Percentiles rank a stretch among this genome's conserved stretches.
Evolutionary conservation across 2,888 invertebrate genomes (phyloP).

Genomic region (Cinara cedri): DNA sequence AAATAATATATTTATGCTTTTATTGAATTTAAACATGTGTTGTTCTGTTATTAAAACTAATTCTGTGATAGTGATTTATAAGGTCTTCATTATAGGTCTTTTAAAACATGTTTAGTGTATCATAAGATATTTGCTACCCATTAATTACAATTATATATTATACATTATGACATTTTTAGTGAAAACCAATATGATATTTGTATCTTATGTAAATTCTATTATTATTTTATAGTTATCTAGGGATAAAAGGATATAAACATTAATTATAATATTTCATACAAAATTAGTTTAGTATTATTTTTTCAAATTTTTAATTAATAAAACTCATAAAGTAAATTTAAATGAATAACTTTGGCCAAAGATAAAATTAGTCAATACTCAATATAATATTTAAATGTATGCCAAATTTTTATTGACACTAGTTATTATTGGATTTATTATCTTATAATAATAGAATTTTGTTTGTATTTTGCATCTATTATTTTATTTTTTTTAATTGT

Average conservation of each 20-base stretch:
- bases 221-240: constrained; percentile 20
- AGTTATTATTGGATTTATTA: neutral
- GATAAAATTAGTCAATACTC: constrained; percentile 39
- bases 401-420: constrained; percentile 5
- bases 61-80: constrained; percentile 52
- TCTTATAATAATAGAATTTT: constrained; percentile 3
- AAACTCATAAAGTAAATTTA: constrained; percentile 7
- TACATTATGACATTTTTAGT: constrained; percentile 40
- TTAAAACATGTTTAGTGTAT: constrained; percentile 32
- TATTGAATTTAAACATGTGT: constrained; percentile 30
- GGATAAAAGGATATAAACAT: neutral
- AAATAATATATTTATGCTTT: constrained; percentile 29
- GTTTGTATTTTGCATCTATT: constrained; percentile 7
- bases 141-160: constrained; percentile 17
- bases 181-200: neutral
- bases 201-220: constrained; percentile 14
- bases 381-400: constrained; percentile 20
- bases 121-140: constrained; percentile 1
- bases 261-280: neutral
- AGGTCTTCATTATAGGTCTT: constrained; percentile 28
- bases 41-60: constrained; percentile 44
- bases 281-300: constrained; percentile 1
- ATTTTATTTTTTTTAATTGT: constrained; percentile 5
- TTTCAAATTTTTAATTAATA: neutral
- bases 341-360: constrained; percentile 45